Percentiles rank a stretch among this genome's conserved stretches.
Conservation (phyloP, 1,140 invertebrate species). For the Drosophila pallidifrons region DNA sequence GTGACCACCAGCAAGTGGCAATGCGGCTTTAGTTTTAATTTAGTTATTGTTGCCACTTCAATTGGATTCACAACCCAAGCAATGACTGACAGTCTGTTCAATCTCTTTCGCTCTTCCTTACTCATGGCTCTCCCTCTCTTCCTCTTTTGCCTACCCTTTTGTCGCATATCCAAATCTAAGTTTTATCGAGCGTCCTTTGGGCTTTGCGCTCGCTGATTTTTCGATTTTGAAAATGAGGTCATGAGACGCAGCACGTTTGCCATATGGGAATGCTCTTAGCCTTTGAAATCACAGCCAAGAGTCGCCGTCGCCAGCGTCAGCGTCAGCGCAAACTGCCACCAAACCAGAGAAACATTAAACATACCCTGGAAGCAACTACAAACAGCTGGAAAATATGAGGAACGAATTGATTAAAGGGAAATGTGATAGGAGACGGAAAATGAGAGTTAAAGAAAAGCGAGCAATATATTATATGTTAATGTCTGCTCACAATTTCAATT, state of each 20-base stretch:
- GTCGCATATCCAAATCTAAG: constrained; percentile 68
- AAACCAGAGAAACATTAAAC: constrained; percentile 34
- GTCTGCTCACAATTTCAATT: neutral
- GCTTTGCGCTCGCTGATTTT: constrained; percentile 77
- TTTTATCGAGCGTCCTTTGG: constrained; percentile 75
- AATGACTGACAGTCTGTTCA: constrained; percentile 21
- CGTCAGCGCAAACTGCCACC: neutral
- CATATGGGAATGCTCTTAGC: constrained; percentile 69
- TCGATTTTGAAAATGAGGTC: constrained; percentile 79
- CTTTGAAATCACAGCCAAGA: constrained; percentile 61
- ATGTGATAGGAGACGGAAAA: neutral
- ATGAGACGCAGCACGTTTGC: constrained; percentile 62
- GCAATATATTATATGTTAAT: neutral
- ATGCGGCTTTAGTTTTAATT: constrained; percentile 72
- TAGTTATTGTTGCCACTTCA: constrained; percentile 81
- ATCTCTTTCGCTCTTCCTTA: neutral
- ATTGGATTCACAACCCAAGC: constrained; percentile 51
- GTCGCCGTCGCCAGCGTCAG: constrained; percentile 23
- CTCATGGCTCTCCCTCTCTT: neutral
- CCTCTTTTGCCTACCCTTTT: neutral
- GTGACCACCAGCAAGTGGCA: constrained; percentile 18
- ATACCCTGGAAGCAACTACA: constrained; percentile 15
- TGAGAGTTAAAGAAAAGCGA: neutral
- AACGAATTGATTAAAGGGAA: neutral
- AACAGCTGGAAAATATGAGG: neutral